Percentiles rank a stretch among this genome's conserved stretches.
Conservation (phyloP, 2,113 vertebrate genomes). For the Benitochromis conjunctus region DNA sequence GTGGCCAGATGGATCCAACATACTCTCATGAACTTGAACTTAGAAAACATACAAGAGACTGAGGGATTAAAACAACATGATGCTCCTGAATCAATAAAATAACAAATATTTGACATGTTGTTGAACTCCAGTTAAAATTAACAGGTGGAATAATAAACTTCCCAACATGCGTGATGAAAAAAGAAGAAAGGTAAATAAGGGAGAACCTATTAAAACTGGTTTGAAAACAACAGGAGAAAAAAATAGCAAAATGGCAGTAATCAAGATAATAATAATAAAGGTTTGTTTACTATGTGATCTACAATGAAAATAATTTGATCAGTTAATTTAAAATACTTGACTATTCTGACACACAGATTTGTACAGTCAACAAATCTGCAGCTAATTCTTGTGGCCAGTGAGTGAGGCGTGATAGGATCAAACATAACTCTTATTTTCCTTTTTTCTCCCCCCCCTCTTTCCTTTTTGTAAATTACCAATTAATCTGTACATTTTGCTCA, state of each 20-base stretch:
- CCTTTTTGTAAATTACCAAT: background rate
- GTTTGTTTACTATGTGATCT: too few species aligned
- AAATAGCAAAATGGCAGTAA: too few species aligned
- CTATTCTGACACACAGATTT: background rate
- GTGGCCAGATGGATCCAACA: constrained; percentile 7
- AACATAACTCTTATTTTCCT: background rate
- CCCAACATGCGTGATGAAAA: background rate
- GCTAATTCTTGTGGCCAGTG: background rate
- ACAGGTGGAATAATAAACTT: background rate
- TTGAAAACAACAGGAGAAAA: background rate
- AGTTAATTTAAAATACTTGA: background rate
- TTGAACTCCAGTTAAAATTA: constrained; percentile 21
- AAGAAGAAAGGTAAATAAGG: background rate
- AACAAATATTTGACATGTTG: background rate
- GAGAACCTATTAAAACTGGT: background rate
- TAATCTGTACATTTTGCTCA: background rate
- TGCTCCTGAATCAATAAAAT: accelerated
- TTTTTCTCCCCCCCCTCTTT: background rate
- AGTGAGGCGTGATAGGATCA: background rate
- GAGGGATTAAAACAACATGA: background rate
- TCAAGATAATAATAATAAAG: too few species aligned
- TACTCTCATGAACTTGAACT: background rate
- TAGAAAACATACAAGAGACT: background rate
- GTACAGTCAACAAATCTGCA: background rate
- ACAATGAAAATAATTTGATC: background rate